These are phyloP conservation scores for Lagopus muta DNA, from an alignment of 2,113 vertebrate genomes.

Conservation along the genomic window DNA sequence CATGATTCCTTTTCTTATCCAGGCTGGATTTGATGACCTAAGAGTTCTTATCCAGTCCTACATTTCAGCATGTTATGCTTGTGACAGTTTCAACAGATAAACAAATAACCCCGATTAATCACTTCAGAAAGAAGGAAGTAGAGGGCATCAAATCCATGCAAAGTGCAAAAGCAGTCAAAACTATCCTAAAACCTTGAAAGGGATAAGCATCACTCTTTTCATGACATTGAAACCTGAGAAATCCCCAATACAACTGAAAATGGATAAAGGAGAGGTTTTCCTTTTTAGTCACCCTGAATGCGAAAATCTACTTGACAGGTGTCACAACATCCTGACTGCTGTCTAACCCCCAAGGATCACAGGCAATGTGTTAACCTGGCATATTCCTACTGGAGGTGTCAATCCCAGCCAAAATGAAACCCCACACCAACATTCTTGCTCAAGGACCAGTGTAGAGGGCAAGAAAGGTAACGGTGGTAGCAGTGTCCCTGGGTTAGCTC, in stretches of 20 bases:
- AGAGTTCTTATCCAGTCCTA: not conserved
- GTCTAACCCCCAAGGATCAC: conserved; percentile 8
- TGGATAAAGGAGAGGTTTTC: conserved; percentile 42
- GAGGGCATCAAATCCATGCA: not conserved
- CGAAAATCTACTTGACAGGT: conserved; percentile 66
- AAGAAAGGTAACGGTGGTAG: not conserved
- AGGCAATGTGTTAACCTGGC: not conserved
- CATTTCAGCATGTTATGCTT: not conserved
- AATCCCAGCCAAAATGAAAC: conserved; percentile 37
- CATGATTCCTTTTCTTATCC: not conserved
- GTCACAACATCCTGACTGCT: conserved; percentile 70
- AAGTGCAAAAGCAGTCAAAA: conserved; percentile 50
- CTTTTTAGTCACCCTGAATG: conserved; percentile 58
- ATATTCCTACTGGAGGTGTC: conserved; percentile 25
- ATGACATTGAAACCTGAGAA: conserved; percentile 76
- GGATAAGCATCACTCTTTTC: conserved; percentile 39
- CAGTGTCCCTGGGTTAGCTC: not conserved
- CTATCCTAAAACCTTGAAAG: not conserved
- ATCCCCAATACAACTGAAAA: conserved; percentile 62
- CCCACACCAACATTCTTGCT: not conserved
- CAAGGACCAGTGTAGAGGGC: not conserved
- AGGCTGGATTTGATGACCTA: not conserved
- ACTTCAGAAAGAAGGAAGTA: not conserved
- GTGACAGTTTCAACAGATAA: not conserved
- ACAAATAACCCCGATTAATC: conserved; percentile 6